Percentiles rank a stretch among this genome's conserved stretches.
Conservation (phyloP, 2,113 vertebrate species). For the Nesoenas mayeri region DNA sequence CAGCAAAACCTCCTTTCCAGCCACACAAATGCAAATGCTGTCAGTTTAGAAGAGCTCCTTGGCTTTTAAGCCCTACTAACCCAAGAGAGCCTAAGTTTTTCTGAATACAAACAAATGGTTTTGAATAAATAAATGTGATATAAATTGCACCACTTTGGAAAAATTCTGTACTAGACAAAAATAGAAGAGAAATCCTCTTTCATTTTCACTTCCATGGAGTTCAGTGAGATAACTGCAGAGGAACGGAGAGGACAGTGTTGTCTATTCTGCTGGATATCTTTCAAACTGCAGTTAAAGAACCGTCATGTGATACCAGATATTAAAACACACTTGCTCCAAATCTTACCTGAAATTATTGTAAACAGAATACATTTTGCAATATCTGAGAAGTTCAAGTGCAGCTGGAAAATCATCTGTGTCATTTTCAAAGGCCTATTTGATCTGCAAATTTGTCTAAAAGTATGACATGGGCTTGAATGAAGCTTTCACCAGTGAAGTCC, state of each 20-base stretch:
- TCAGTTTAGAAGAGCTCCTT: background rate
- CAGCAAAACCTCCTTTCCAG: background rate
- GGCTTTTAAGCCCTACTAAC: background rate
- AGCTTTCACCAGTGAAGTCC: background rate
- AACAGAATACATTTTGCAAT: background rate
- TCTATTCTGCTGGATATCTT: background rate
- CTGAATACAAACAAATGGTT: background rate
- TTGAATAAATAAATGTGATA: background rate
- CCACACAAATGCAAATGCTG: background rate
- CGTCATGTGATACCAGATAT: background rate
- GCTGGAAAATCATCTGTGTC: background rate
- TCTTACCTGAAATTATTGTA: background rate
- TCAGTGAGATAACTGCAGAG: background rate
- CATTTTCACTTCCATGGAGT: background rate
- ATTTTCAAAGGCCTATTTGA: background rate
- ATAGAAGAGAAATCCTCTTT: background rate
- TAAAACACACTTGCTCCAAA: background rate
- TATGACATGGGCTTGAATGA: background rate
- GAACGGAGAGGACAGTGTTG: background rate
- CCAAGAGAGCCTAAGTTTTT: background rate
- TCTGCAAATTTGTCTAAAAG: background rate
- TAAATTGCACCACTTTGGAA: background rate
- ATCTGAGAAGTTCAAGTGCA: background rate
- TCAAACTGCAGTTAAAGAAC: background rate
- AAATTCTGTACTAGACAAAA: background rate